Percentiles rank a stretch among this genome's conserved stretches.
Evolutionary conservation across 1,140 invertebrate genomes (phyloP).

Genomic region (Microplitis mediator): DNA sequence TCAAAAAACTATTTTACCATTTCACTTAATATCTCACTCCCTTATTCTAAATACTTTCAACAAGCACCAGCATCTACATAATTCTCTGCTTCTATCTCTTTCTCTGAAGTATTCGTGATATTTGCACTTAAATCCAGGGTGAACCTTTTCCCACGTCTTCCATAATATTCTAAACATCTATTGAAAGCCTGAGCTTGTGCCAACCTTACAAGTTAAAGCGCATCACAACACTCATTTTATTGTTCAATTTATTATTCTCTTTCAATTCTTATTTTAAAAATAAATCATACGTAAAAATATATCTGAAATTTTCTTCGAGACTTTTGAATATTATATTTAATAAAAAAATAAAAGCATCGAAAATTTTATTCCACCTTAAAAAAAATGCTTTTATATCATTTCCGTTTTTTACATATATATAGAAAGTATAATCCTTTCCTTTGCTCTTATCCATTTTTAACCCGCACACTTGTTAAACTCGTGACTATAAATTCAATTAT

Average conservation of each 20-base stretch:
- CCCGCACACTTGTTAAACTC: too few species aligned
- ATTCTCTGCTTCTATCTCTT: neutral
- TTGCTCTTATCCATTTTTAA: too few species aligned
- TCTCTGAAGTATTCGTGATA: constrained; percentile 6
- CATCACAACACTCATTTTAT: neutral
- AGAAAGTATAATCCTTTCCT: too few species aligned
- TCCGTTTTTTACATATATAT: too few species aligned
- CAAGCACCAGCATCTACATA: neutral
- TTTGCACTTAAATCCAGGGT: constrained; percentile 3
- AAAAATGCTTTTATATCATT: too few species aligned
- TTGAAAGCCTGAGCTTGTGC: constrained; percentile 7
- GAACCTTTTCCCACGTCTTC: constrained; percentile 11
- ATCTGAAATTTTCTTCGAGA: too few species aligned
- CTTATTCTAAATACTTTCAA: neutral
- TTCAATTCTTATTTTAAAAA: neutral
- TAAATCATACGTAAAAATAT: neutral
- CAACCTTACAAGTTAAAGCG: neutral
- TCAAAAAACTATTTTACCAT: neutral
- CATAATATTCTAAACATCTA: constrained; percentile 5
- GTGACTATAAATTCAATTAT: too few species aligned
- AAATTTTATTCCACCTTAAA: too few species aligned
- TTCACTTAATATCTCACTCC: neutral
- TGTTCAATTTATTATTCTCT: neutral
- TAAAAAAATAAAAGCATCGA: too few species aligned
- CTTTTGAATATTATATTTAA: too few species aligned